Percentiles rank a stretch among this genome's conserved stretches.
phyloP scores from a whole-genome alignment of 2,888 invertebrate species.

The Polia nebulosa region DNA sequence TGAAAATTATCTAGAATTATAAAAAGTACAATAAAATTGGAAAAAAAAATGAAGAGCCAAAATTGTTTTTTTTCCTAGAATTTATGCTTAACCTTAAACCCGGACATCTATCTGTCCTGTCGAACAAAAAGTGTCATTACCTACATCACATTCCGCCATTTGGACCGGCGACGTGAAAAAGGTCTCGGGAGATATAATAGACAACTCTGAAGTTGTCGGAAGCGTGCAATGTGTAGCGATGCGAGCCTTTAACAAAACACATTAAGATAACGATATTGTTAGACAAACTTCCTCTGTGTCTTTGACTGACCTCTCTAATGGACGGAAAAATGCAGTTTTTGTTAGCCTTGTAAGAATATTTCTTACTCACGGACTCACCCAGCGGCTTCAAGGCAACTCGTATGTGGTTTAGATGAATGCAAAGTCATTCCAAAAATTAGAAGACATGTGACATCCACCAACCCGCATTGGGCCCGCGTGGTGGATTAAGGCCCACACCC shows the following conservation, averaged over 20 bases:
- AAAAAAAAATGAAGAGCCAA: not conserved
- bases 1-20: no score
- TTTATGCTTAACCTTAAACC: not conserved
- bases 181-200: not conserved
- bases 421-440: no score
- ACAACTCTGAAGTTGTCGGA: not conserved
- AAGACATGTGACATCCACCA: no score
- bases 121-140: not conserved
- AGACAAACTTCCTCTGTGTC: not conserved
- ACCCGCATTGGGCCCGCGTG: no score
- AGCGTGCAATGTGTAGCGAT: not conserved
- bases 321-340: not conserved
- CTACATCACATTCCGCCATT: slow-evolving; percentile 1
- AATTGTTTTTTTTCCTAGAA: not conserved
- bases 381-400: no score
- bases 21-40: no score
- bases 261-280: not conserved
- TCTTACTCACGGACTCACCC: no score
- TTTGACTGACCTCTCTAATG: not conserved
- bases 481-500: no score
- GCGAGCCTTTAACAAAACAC: not conserved
- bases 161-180: slow-evolving; percentile 14
- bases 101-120: not conserved
- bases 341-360: no score
- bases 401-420: no score